Evolutionary conservation across 1,140 invertebrate species (phyloP).

Genomic region (Zaprionus taronus): DNA sequence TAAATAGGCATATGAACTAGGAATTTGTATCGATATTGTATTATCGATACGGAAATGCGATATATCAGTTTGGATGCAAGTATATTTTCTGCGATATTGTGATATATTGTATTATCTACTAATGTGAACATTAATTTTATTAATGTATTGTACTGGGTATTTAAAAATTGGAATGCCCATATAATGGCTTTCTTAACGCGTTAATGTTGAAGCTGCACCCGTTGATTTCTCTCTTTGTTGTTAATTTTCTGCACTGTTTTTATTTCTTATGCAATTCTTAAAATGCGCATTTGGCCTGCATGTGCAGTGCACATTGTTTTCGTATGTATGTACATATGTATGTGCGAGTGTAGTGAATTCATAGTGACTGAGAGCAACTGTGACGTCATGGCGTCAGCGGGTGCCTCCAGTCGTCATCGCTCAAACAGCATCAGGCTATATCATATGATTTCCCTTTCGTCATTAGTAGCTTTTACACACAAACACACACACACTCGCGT

Average conservation of each 20-base stretch:
- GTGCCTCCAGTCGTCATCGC: constrained; percentile 51
- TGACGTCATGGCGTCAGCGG: constrained; percentile 54
- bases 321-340: background rate
- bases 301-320: constrained; percentile 2
- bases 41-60: background rate
- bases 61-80: background rate
- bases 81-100: background rate
- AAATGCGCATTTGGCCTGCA: constrained; percentile 58
- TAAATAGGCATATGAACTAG: background rate
- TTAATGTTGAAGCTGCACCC: constrained; percentile 25
- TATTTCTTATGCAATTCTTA: constrained; percentile 61
- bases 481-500: constrained; percentile 27
- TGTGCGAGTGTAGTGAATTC: background rate
- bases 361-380: constrained; percentile 5
- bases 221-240: constrained; percentile 52
- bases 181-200: constrained; percentile 29
- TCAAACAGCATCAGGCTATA: constrained; percentile 26
- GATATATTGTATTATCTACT: background rate
- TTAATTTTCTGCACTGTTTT: constrained; percentile 55
- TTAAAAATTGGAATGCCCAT: background rate
- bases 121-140: no score
- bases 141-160: background rate
- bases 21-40: background rate
- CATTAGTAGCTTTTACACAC: constrained; percentile 7
- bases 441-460: constrained; percentile 68